These are phyloP conservation scores for Buathra laborator DNA, from an alignment of 2,888 invertebrate species.

Conservation along the genomic window DNA sequence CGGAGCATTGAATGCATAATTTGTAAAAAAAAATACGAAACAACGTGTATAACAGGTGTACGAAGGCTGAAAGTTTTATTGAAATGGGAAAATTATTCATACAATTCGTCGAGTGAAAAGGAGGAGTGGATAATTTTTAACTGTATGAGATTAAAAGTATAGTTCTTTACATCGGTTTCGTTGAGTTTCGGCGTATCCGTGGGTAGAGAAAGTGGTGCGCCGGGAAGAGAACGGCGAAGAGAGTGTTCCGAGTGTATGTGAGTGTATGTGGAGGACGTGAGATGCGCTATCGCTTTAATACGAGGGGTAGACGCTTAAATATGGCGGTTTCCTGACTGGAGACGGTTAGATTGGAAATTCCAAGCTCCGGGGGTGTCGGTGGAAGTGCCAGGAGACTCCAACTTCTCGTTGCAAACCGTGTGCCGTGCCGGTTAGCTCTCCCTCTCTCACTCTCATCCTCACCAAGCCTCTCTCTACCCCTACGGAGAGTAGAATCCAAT, in stretches of 20 bases:
- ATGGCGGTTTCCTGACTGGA: conserved; percentile 72
- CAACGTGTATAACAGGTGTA: neutral
- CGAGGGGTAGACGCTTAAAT: conserved; percentile 71
- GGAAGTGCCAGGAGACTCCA: conserved; percentile 76
- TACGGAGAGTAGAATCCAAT: conserved; percentile 78
- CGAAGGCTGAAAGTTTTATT: neutral
- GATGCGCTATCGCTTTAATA: conserved; percentile 59
- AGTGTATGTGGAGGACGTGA: conserved; percentile 34
- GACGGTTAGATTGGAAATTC: conserved; percentile 78
- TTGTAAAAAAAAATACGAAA: neutral
- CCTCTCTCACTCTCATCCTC: conserved; percentile 29
- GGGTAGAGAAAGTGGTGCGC: conserved; percentile 6
- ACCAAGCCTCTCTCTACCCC: conserved; percentile 67
- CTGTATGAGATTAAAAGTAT: conserved; percentile 10
- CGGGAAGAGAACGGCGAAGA: neutral
- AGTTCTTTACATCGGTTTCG: neutral
- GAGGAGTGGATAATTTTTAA: conserved; percentile 24
- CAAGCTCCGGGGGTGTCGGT: conserved; percentile 69
- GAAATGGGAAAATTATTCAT: conserved; percentile 36
- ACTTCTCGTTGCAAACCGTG: conserved; percentile 70
- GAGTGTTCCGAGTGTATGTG: neutral
- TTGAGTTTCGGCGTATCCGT: neutral
- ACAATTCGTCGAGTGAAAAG: conserved; percentile 22
- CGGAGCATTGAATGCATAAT: neutral
- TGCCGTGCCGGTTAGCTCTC: conserved; percentile 67